Evolutionary conservation across 2,888 invertebrate species (phyloP).

Genomic region (Habroteleia sp.): DNA sequence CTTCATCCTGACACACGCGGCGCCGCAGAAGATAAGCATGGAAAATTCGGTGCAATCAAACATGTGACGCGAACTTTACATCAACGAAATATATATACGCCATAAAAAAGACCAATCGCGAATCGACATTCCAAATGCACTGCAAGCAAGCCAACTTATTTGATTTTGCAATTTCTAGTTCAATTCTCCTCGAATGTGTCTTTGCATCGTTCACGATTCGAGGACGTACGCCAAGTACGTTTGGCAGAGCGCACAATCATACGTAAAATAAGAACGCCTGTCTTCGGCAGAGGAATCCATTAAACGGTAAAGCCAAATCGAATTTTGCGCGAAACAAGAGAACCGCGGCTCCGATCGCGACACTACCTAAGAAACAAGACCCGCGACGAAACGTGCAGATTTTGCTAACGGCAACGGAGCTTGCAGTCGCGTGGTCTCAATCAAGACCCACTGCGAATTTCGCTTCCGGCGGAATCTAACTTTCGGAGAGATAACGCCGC

Average conservation of each 20-base stretch:
- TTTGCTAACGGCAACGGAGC: conserved; percentile 35
- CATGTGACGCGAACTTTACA: conserved; percentile 53
- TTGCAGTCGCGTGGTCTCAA: conserved; percentile 22
- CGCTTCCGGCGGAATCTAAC: conserved; percentile 22
- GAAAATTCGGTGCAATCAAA: conserved; percentile 58
- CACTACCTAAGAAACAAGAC: conserved; percentile 17
- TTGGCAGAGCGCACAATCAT: conserved; percentile 47
- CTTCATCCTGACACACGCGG: conserved; percentile 45
- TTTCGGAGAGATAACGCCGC: conserved; percentile 35
- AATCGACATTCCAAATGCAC: conserved; percentile 56
- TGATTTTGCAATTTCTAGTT: conserved; percentile 63
- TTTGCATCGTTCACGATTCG: conserved; percentile 51
- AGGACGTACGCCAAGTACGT: conserved; percentile 50
- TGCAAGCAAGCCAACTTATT: conserved; percentile 59
- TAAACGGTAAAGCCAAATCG: conserved; percentile 74
- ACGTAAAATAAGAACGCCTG: conserved; percentile 60
- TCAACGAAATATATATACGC: conserved; percentile 44
- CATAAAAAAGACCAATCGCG: conserved; percentile 56
- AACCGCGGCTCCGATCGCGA: conserved; percentile 14
- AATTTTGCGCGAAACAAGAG: conserved; percentile 68
- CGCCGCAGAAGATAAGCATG: conserved; percentile 39
- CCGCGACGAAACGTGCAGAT: conserved; percentile 43
- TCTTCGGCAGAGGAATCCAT: conserved; percentile 68
- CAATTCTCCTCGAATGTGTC: conserved; percentile 59
- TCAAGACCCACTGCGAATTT: conserved; percentile 32